Percentiles rank a stretch among this genome's conserved stretches.
phyloP scores from a whole-genome alignment of 1,140 invertebrate genomes.

The Bombus cullumanus region DNA sequence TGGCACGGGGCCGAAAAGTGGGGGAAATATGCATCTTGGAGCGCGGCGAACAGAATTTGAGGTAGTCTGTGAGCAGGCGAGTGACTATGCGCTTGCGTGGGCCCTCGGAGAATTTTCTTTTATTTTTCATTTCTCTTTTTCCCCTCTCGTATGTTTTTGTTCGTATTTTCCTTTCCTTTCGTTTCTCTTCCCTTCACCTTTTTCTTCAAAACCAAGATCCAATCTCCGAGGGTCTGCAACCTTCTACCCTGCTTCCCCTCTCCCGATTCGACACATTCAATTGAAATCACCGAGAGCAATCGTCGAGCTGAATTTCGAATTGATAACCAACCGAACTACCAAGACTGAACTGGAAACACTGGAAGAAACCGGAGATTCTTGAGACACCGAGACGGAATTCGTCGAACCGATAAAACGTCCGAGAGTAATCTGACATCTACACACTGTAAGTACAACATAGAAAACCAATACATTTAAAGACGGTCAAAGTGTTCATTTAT shows the following conservation, averaged over 20 bases:
- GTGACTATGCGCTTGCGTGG: conserved; percentile 78
- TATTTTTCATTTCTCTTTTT: conserved; percentile 11
- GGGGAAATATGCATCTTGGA: conserved; percentile 49
- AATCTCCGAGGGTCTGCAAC: conserved; percentile 61
- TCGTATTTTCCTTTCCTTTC: not conserved
- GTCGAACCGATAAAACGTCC: not conserved
- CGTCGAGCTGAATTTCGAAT: not conserved
- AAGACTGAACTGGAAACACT: not conserved
- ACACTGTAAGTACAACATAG: conserved; percentile 8
- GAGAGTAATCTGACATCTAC: not conserved
- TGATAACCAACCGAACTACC: not conserved
- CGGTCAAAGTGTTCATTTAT: not conserved
- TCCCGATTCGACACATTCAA: conserved; percentile 36
- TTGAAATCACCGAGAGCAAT: conserved; percentile 50
- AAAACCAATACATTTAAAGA: not conserved
- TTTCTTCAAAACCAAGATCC: conserved; percentile 28
- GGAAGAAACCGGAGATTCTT: not conserved
- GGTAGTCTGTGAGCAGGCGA: conserved; percentile 78
- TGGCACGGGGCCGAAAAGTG: not conserved
- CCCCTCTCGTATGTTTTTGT: not conserved
- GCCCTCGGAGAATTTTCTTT: conserved; percentile 62
- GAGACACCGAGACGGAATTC: not conserved
- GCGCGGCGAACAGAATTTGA: conserved; percentile 47
- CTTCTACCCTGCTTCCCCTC: conserved; percentile 15
- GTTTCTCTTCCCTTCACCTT: conserved; percentile 8